Percentiles rank a stretch among this genome's conserved stretches.
Evolutionary conservation across 2,113 vertebrate species (phyloP).

Genomic region (Axis porcinus): DNA sequence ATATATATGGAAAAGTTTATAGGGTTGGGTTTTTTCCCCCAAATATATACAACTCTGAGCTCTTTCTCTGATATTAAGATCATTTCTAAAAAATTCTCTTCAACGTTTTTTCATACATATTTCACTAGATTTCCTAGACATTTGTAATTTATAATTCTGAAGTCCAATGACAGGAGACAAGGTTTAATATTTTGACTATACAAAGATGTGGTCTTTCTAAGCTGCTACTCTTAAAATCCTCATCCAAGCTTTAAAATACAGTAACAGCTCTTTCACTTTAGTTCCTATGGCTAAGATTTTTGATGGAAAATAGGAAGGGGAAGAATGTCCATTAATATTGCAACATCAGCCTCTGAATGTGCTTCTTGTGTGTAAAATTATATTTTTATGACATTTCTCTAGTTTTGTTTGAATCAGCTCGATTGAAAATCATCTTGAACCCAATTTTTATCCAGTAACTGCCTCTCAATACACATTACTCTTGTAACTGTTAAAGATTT

Average conservation of each 20-base stretch:
- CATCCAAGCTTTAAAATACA: slow-evolving; percentile 42
- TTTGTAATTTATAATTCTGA: slow-evolving; percentile 63
- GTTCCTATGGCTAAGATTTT: slow-evolving; percentile 42
- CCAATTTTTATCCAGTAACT: slow-evolving; percentile 64
- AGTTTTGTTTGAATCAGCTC: slow-evolving; percentile 69
- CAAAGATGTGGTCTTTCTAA: slow-evolving; percentile 30
- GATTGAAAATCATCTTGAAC: slow-evolving; percentile 69
- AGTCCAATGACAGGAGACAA: not conserved
- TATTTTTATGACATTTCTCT: slow-evolving; percentile 66
- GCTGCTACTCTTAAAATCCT: slow-evolving; percentile 33
- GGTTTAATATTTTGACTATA: slow-evolving; percentile 38
- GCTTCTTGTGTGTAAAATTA: slow-evolving; percentile 63
- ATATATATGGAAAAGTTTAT: slow-evolving; percentile 75
- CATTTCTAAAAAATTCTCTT: slow-evolving; percentile 41
- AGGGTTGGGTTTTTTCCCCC: slow-evolving; percentile 24
- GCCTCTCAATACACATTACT: slow-evolving; percentile 58
- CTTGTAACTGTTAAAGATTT: slow-evolving; percentile 58
- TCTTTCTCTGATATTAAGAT: slow-evolving; percentile 71
- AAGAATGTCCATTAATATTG: slow-evolving; percentile 57
- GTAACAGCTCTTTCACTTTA: slow-evolving; percentile 22
- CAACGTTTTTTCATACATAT: slow-evolving; percentile 42
- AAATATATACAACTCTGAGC: slow-evolving; percentile 55
- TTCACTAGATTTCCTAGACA: slow-evolving; percentile 56
- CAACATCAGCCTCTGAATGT: slow-evolving; percentile 26
- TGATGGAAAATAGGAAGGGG: not conserved